Conservation (phyloP, 1,140 invertebrate species). For the Caenorhabditis inopinata region DNA sequence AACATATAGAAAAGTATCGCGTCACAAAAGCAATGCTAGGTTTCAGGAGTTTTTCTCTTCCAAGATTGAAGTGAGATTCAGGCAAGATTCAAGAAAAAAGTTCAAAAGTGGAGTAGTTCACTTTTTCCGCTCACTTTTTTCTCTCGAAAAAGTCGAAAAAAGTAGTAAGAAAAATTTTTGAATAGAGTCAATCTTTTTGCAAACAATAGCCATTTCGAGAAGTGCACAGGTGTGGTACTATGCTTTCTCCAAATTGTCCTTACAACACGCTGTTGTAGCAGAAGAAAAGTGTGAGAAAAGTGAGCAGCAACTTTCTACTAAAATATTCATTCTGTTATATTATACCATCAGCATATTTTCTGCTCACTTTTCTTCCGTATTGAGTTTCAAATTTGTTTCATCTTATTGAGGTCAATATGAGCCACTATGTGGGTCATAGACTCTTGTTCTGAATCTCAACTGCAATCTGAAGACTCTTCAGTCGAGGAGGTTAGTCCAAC, state of each 20-base stretch:
- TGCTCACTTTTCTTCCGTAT: neutral
- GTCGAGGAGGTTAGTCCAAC: neutral
- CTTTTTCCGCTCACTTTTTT: slow-evolving; percentile 25
- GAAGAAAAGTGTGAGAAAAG: neutral
- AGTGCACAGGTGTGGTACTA: slow-evolving; percentile 12
- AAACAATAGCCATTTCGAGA: slow-evolving; percentile 33
- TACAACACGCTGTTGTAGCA: neutral
- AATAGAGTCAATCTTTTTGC: slow-evolving; percentile 2
- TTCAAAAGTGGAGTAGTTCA: slow-evolving; percentile 14
- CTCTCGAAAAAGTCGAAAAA: neutral
- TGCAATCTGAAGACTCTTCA: slow-evolving; percentile 20
- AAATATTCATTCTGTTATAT: slow-evolving; percentile 23
- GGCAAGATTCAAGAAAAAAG: too few relatives aligned
- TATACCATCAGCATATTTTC: neutral
- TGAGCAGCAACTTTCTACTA: neutral
- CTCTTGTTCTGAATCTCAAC: slow-evolving; percentile 20
- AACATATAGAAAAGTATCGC: too few relatives aligned
- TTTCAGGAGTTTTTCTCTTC: neutral
- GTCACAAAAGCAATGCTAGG: too few relatives aligned
- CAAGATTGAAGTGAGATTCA: neutral
- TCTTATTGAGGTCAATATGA: neutral
- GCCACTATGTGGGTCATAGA: slow-evolving; percentile 27
- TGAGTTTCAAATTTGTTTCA: neutral
- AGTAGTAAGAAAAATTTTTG: slow-evolving; percentile 6
- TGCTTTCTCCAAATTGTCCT: slow-evolving; percentile 29